These are phyloP conservation scores for Leuciscus idus DNA, from an alignment of 2,113 vertebrate species.

Conservation along the genomic window DNA sequence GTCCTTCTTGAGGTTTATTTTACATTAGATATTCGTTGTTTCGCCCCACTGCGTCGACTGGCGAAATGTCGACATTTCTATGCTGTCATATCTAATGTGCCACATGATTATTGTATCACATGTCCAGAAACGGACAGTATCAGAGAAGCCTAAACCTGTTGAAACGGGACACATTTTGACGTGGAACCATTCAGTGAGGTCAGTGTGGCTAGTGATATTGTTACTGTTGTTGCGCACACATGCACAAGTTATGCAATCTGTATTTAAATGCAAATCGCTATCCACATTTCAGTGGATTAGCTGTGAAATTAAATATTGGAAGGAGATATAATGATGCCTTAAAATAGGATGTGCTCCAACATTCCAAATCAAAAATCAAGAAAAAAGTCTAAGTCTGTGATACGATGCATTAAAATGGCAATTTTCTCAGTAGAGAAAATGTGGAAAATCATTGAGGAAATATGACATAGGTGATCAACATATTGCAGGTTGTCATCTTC, in stretches of 20 bases:
- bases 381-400: neutral
- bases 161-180: constrained; percentile 41
- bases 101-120: constrained; percentile 45
- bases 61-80: constrained; percentile 32
- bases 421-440: neutral
- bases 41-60: neutral
- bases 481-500: neutral
- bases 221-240: constrained; percentile 61
- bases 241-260: constrained; percentile 70
- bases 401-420: neutral
- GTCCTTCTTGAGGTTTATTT: constrained; percentile 44
- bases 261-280: constrained; percentile 60
- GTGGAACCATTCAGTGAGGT: constrained; percentile 63
- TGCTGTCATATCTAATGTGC: constrained; percentile 59
- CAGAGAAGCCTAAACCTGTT: constrained; percentile 17
- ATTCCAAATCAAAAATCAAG: constrained; percentile 7
- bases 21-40: constrained; percentile 37
- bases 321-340: constrained; percentile 62
- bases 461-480: neutral
- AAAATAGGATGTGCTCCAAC: constrained; percentile 53
- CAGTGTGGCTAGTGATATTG: constrained; percentile 67
- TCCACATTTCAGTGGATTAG: constrained; percentile 56
- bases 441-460: neutral
- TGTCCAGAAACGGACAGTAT: constrained; percentile 45
- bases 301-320: constrained; percentile 51